Percentiles rank a stretch among this genome's conserved stretches.
These are phyloP conservation scores for Aurelia coerulea DNA, from an alignment of 30 jellyfish, hydroid and myxozoan species.

Conservation along the genomic window DNA sequence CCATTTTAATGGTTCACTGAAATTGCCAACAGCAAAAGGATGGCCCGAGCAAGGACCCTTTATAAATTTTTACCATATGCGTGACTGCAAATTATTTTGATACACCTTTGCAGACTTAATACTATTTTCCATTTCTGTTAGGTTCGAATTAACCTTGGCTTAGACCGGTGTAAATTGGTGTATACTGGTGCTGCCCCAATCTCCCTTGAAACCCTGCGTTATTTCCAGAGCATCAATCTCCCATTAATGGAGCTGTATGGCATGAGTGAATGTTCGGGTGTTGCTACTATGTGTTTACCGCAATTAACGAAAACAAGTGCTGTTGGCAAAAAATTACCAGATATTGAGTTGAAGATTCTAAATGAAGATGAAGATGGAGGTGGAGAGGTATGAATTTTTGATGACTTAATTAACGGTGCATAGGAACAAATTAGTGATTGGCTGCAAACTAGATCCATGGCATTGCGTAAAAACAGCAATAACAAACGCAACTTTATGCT, in stretches of 20 bases:
- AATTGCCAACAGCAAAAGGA: no score
- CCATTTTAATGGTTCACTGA: no score
- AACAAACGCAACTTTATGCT: no score
- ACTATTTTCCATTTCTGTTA: neutral
- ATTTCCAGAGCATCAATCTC: slow-evolving; percentile 84
- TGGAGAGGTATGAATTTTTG: slow-evolving; percentile 81
- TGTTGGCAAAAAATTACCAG: slow-evolving; percentile 60
- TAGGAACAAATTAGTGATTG: no score
- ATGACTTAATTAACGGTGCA: no score
- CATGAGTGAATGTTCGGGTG: slow-evolving; percentile 95
- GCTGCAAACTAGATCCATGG: no score
- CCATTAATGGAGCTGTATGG: slow-evolving; percentile 92
- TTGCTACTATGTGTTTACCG: slow-evolving; percentile 67
- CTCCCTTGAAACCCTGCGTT: slow-evolving; percentile 82
- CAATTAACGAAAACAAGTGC: slow-evolving; percentile 46
- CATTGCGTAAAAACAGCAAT: no score
- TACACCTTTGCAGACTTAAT: no score
- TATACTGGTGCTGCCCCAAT: slow-evolving; percentile 96
- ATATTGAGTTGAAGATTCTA: slow-evolving; percentile 65
- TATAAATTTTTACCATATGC: no score
- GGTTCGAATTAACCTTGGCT: slow-evolving; percentile 84
- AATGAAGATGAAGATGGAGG: slow-evolving; percentile 94
- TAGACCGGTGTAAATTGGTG: slow-evolving; percentile 73
- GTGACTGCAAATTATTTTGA: no score
- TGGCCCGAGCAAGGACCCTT: no score